phyloP scores from a whole-genome alignment of 2,797 vertebrate genomes.

The Channallabes apus region DNA sequence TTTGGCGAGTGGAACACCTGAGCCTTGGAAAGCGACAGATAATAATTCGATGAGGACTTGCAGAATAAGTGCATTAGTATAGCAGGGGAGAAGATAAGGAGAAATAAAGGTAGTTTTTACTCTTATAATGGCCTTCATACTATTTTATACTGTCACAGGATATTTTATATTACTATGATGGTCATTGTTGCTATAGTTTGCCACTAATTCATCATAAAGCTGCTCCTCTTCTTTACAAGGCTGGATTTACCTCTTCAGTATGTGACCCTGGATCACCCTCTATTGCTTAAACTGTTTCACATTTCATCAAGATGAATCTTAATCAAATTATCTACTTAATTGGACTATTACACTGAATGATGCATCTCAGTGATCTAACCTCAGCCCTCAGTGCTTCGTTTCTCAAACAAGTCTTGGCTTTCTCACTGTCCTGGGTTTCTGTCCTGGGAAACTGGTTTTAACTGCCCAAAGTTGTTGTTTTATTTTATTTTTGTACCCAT shows the following conservation, averaged over 20 bases:
- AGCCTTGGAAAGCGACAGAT: too few relatives aligned
- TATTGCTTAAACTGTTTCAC: background rate
- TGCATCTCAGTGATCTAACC: background rate
- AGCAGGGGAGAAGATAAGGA: too few relatives aligned
- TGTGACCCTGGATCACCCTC: conserved; percentile 1
- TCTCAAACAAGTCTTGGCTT: background rate
- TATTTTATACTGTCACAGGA: background rate
- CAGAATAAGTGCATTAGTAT: too few relatives aligned
- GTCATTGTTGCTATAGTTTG: background rate
- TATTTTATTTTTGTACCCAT: background rate
- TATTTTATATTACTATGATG: background rate
- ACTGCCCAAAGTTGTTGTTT: background rate
- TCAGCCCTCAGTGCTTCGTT: background rate
- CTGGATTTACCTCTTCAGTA: background rate
- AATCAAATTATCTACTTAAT: conserved; percentile 7
- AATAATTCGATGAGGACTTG: too few relatives aligned
- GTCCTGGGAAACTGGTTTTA: background rate
- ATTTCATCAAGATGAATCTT: conserved; percentile 2
- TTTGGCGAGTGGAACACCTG: too few relatives aligned
- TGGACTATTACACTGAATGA: conserved; percentile 1
- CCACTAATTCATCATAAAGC: background rate
- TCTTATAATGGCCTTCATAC: too few relatives aligned
- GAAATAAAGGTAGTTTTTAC: too few relatives aligned
- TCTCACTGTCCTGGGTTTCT: background rate
- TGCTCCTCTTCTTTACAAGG: background rate